Percentiles rank a stretch among this genome's conserved stretches.
phyloP scores from a whole-genome alignment of 2,113 vertebrate genomes.

The Haplochromis burtoni region DNA sequence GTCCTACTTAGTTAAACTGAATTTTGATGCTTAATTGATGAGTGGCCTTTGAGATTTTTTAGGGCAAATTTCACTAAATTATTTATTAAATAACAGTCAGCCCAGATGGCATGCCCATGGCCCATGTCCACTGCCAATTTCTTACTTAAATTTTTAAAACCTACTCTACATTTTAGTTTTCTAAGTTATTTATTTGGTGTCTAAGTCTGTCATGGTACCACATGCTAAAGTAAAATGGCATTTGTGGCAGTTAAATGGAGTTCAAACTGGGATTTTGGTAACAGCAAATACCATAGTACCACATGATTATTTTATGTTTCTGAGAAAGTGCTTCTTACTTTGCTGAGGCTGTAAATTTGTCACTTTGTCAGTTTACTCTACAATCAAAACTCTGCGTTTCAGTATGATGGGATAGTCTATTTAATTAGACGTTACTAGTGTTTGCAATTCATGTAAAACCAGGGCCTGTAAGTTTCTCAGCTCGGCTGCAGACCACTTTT shows the following conservation, averaged over 20 bases:
- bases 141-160: neutral
- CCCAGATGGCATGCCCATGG: neutral
- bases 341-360: constrained; percentile 28
- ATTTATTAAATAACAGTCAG: neutral
- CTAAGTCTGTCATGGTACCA: neutral
- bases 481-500: constrained; percentile 3
- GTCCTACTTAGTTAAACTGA: neutral
- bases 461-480: constrained; percentile 2
- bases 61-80: constrained; percentile 1
- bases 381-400: constrained; percentile 29
- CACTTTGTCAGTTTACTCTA: constrained; percentile 39
- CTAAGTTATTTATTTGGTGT: neutral
- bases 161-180: neutral
- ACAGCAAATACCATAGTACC: neutral
- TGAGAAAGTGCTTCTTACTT: neutral
- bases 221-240: neutral
- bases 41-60: neutral
- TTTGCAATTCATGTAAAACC: neutral
- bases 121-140: neutral
- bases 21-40: neutral
- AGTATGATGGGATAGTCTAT: constrained; percentile 2
- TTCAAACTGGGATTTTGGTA: neutral
- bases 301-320: constrained; percentile 23
- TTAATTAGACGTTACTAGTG: constrained; percentile 40
- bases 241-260: neutral